A percentile compares a stretch with the other conserved stretches of the same genome.
Conservation (phyloP, 23 tunicate species). For the Trididemnum miniatum region DNA sequence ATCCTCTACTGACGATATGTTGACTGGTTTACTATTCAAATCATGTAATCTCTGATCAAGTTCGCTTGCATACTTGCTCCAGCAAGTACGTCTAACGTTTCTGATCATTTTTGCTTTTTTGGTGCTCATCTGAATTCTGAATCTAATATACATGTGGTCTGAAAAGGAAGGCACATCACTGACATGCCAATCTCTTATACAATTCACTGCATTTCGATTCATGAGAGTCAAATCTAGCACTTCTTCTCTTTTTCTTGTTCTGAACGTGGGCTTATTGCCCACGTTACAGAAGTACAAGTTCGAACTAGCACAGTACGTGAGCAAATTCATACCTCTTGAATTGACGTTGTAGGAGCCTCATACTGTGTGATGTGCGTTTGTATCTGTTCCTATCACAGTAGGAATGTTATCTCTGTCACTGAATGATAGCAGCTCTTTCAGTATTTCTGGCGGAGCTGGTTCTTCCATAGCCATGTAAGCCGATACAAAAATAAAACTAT, state of each 20-base stretch:
- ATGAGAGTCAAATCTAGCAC: background rate
- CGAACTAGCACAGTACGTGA: background rate
- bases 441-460: background rate
- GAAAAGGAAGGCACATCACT: background rate
- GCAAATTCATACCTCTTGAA: background rate
- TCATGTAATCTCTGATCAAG: too few species aligned
- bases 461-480: background rate
- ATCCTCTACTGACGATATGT: too few species aligned
- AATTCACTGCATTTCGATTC: background rate
- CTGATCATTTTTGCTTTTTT: background rate
- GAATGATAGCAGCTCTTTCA: background rate
- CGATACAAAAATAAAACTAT: background rate
- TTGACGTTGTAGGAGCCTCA: background rate
- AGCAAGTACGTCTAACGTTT: background rate
- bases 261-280: background rate
- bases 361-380: background rate
- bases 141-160: background rate
- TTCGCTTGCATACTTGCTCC: background rate
- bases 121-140: background rate
- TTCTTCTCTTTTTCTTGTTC: background rate
- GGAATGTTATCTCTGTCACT: background rate
- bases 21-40: too few species aligned
- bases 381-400: background rate
- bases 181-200: background rate
- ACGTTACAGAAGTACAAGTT: background rate